Base-by-base conservation (phyloP, 2,113 vertebrate genomes). In the Macrotus californicus region DNA sequence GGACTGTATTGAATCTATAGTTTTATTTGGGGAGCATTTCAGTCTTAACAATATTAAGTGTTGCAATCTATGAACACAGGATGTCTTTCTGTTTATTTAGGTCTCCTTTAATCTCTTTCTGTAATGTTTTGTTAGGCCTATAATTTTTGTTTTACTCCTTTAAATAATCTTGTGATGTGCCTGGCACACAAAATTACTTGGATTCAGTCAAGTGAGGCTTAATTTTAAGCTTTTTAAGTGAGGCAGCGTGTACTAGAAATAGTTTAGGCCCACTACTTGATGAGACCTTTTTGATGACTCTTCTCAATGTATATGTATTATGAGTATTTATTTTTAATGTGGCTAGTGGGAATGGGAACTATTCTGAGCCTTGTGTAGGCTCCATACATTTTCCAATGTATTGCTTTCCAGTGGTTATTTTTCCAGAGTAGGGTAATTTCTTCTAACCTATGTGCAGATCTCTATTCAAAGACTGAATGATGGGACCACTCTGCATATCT, bases 81-180 rank as follows among this genome's bases (percentile, higher is more conserved):
- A 26, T 86, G 12, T 69, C 73, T 87, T 86, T 80, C 16, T 36
- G 15, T 84, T 94, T 92, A 70, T 86, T 89, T 76, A 92, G 43
- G 43, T 52, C 48, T 81, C 84, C n/a, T 80, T 88, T 52, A 84
- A 66, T 89, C 26, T 85, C n/a, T 93, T 94, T 93, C 39, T 80
- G 54, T 64, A 93, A 46, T 73, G 3, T 85, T 87, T 91, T 88
- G 0, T 87, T 86, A 90, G 54, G 12, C n/a, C 2, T 29, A 1
- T 36, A 54, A 16, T 19, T 93, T 93, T 84, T 93, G 9, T 46
- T 92, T 92, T 88, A 61, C 46, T 70, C 12, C 9, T 92, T 50
- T 69, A 59, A 94, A 70, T 70, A 89, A 77, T 81, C 52, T 56
- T 36, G 11, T 79, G 24, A 82, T 67, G 12, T 88, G 34, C 56